Conservation (phyloP, 2,888 invertebrate genomes). For the Drosophila monieri region DNA sequence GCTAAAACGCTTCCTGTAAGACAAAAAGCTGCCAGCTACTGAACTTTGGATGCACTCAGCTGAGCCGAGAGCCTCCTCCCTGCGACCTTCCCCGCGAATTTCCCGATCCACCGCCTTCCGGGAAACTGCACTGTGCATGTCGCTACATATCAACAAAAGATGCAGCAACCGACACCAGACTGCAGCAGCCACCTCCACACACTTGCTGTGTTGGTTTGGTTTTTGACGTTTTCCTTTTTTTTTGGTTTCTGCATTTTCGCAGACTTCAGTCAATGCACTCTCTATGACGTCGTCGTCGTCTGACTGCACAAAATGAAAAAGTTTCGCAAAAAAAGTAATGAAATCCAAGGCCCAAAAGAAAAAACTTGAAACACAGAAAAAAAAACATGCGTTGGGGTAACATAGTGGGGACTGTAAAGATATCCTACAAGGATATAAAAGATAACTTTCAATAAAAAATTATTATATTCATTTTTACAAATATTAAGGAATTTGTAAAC, state of each 20-base stretch:
- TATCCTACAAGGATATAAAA: slow-evolving; percentile 16
- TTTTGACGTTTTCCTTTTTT: slow-evolving; percentile 33
- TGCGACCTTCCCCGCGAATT: slow-evolving; percentile 2
- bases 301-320: slow-evolving; percentile 81
- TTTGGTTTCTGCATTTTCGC: slow-evolving; percentile 42
- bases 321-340: slow-evolving; percentile 59
- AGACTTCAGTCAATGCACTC: slow-evolving; percentile 81
- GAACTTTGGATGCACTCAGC: slow-evolving; percentile 42
- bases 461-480: neutral
- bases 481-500: neutral
- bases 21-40: slow-evolving; percentile 68
- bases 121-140: slow-evolving; percentile 52
- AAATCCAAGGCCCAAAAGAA: slow-evolving; percentile 71
- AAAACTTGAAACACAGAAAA: slow-evolving; percentile 62
- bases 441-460: neutral
- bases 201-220: slow-evolving; percentile 49
- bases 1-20: slow-evolving; percentile 58
- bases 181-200: slow-evolving; percentile 31
- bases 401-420: neutral
- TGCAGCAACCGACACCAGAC: slow-evolving; percentile 52
- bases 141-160: slow-evolving; percentile 74
- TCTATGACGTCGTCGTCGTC: slow-evolving; percentile 77
- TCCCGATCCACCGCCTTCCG: slow-evolving; percentile 8
- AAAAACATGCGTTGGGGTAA: slow-evolving; percentile 8
- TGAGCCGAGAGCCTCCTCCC: neutral